Base-by-base conservation (phyloP, 2,888 invertebrate species). In the Drosophila anomalata region DNA sequence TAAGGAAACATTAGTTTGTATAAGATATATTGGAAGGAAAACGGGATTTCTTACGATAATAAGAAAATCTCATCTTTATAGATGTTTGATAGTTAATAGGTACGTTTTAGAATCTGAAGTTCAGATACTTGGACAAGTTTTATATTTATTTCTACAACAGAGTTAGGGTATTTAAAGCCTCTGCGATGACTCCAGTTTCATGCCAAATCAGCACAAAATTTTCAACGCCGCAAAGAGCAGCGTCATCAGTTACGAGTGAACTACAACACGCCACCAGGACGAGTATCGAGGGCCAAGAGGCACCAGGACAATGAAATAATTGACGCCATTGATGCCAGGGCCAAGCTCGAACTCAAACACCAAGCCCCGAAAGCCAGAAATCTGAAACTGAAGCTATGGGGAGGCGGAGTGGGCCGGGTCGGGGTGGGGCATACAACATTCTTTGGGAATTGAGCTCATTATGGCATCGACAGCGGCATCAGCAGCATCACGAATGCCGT, bases 391-490 rank as follows among this genome's bases (percentile, higher is more conserved):
- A 33, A 46, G 29, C 47, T 29, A 54, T 56, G 22, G 42, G 24
- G 12, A 31, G 44, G 31, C 29, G 22, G 66, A 41, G 42, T 42
- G 29, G 14, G 42, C 5, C 14, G 20, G 20, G 26, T 24, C 17
- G 14, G 36, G 26, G 20, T 68, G 62, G 46, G 36, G 36, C 47
- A 68, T 63, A 66, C 82, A 85, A 63, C 88, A 78, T 86, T 86
- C 88, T 78, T 79, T 74, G 88, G 86, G 87, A 89, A 89, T 85
- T 84, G 78, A 84, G 88, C 86, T 89, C 86, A 89, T 86, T 86
- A 86, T 75, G 85, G 84, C 84, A 84, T 78, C 73, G 73, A 26
- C 51, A 57, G 76, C 47, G 58, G 39, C 50, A 51, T 20, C 41
- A 31, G 48, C 68, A 51, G 41, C 36, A 65, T 66, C 82, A 87